These are phyloP conservation scores for Zaprionus gabonicus DNA, from an alignment of 1,140 invertebrate genomes.

Conservation along the genomic window DNA sequence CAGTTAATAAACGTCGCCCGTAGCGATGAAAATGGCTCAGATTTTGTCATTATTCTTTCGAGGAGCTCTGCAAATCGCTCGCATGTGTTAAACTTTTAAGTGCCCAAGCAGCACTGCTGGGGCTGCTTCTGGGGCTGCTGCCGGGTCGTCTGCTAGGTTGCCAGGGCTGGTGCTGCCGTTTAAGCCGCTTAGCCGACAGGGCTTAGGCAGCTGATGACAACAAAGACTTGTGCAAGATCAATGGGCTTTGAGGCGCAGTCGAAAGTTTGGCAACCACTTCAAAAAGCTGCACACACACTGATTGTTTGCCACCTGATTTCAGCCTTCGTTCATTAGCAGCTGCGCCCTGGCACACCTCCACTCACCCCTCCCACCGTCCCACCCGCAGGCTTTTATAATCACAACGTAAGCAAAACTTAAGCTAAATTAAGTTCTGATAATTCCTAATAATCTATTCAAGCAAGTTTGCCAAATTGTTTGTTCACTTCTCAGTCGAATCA, in stretches of 20 bases:
- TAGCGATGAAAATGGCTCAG: slow-evolving; percentile 37
- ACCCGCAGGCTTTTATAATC: slow-evolving; percentile 50
- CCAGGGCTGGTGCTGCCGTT: slow-evolving; percentile 10
- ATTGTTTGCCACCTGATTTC: slow-evolving; percentile 69
- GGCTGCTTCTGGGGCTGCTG: background rate
- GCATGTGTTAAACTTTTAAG: slow-evolving; percentile 64
- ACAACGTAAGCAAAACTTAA: slow-evolving; percentile 45
- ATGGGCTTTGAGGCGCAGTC: slow-evolving; percentile 61
- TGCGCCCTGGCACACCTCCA: slow-evolving; percentile 1
- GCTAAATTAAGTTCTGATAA: slow-evolving; percentile 83
- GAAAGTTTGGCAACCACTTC: slow-evolving; percentile 74
- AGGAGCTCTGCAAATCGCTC: slow-evolving; percentile 44
- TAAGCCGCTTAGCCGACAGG: slow-evolving; percentile 61
- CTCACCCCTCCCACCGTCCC: slow-evolving; percentile 12
- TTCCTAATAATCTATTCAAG: slow-evolving; percentile 83
- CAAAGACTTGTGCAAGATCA: slow-evolving; percentile 69
- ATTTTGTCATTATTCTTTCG: slow-evolving; percentile 26
- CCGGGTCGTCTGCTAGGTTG: background rate
- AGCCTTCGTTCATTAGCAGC: slow-evolving; percentile 62
- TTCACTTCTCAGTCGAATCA: slow-evolving; percentile 62
- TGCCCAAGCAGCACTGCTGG: slow-evolving; percentile 33
- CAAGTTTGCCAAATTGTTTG: slow-evolving; percentile 77
- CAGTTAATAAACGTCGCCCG: slow-evolving; percentile 51
- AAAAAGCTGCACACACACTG: slow-evolving; percentile 60
- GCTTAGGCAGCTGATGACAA: slow-evolving; percentile 57